phyloP scores from a whole-genome alignment of 2,888 invertebrate genomes.

The Gymnocheta viridis region DNA sequence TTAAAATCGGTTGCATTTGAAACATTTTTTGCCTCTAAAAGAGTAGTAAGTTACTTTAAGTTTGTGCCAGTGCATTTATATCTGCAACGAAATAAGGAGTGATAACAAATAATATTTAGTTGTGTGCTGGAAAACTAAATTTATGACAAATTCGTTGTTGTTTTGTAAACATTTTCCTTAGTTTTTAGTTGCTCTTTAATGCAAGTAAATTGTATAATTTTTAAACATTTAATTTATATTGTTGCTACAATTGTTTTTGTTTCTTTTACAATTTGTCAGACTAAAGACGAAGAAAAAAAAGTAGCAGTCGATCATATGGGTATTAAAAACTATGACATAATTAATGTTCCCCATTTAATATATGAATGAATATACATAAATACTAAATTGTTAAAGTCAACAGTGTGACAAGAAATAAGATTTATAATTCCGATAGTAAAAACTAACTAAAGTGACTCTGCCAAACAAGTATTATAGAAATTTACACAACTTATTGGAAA shows the following conservation, averaged over 20 bases:
- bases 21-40: neutral
- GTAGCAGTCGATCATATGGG: neutral
- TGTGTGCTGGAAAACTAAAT: conserved; percentile 15
- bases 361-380: neutral
- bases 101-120: conserved; percentile 24
- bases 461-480: no score
- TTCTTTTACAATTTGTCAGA: conserved; percentile 29
- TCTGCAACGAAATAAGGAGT: conserved; percentile 32
- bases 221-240: conserved; percentile 20
- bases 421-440: no score
- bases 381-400: no score
- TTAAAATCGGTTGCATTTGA: conserved; percentile 53
- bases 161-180: neutral
- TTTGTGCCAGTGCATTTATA: neutral
- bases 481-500: no score
- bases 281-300: neutral
- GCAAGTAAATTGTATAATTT: conserved; percentile 26
- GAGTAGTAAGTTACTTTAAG: neutral
- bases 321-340: conserved; percentile 44
- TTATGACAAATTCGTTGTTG: conserved; percentile 8
- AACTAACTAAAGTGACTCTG: no score
- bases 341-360: neutral
- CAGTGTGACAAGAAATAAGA: no score
- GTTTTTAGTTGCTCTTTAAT: neutral
- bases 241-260: neutral